These are phyloP conservation scores for Protaetia brevitarsis DNA, from an alignment of 1,140 invertebrate species.

Conservation along the genomic window DNA sequence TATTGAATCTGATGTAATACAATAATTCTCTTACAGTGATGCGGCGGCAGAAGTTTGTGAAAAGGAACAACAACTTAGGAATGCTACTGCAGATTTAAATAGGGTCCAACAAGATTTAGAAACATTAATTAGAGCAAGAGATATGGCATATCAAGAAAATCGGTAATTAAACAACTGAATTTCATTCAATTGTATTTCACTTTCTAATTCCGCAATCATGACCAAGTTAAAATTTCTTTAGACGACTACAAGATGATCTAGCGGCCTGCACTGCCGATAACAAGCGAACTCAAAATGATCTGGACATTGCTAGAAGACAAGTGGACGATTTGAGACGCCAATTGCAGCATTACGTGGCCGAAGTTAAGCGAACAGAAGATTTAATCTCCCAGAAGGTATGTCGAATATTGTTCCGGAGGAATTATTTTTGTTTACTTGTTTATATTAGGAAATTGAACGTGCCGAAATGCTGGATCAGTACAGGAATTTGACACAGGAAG, in stretches of 20 bases:
- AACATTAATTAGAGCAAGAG: constrained; percentile 29
- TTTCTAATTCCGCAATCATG: background rate
- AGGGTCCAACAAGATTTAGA: constrained; percentile 34
- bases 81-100: constrained; percentile 28
- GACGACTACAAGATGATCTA: constrained; percentile 64
- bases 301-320: constrained; percentile 61
- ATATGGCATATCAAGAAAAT: constrained; percentile 34
- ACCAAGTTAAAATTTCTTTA: constrained; percentile 29
- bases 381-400: constrained; percentile 60
- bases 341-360: constrained; percentile 68
- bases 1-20: background rate
- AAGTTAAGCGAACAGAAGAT: constrained; percentile 68
- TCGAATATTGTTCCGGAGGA: background rate
- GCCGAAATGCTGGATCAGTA: constrained; percentile 71
- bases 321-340: constrained; percentile 66
- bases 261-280: constrained; percentile 52
- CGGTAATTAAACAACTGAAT: constrained; percentile 1
- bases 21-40: constrained; percentile 25
- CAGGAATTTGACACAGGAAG: constrained; percentile 65
- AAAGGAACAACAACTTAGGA: constrained; percentile 30
- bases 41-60: constrained; percentile 27
- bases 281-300: constrained; percentile 54
- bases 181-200: background rate
- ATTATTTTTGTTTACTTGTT: constrained; percentile 17
- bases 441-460: constrained; percentile 62